phyloP scores from a whole-genome alignment of 1,140 invertebrate species.

The Zophobas morio region DNA sequence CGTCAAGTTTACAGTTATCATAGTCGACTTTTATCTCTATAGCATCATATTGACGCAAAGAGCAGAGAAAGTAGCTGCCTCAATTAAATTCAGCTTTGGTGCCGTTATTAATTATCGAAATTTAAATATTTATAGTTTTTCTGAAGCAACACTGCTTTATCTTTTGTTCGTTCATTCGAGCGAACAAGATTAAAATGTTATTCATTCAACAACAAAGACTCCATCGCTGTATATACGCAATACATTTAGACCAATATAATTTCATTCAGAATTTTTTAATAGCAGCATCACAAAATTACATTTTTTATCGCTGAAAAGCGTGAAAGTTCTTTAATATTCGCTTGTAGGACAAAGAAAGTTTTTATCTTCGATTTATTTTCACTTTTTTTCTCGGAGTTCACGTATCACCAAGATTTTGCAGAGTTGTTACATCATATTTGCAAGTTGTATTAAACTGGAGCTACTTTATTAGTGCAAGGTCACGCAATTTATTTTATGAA shows the following conservation, averaged over 20 bases:
- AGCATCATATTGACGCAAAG: conserved; percentile 17
- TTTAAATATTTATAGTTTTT: conserved; percentile 40
- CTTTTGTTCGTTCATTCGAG: conserved; percentile 35
- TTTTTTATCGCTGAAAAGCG: background rate
- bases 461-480: conserved; percentile 31
- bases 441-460: background rate
- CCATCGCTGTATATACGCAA: background rate
- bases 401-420: background rate
- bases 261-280: background rate
- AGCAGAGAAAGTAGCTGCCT: conserved; percentile 19
- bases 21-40: background rate
- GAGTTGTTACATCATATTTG: background rate
- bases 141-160: background rate
- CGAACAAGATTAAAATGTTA: conserved; percentile 9
- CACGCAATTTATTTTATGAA: conserved; percentile 27
- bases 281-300: background rate
- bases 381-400: background rate
- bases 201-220: conserved; percentile 5
- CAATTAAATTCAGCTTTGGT: background rate
- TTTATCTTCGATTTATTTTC: background rate
- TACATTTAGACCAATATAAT: background rate
- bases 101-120: conserved; percentile 6
- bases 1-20: background rate
- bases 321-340: conserved; percentile 6
- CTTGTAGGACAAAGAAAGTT: conserved; percentile 11